A percentile compares a stretch with the other conserved stretches of the same genome.
These are phyloP conservation scores for Andricus quercusramuli DNA, from an alignment of 2,888 invertebrate genomes.

Conservation along the genomic window DNA sequence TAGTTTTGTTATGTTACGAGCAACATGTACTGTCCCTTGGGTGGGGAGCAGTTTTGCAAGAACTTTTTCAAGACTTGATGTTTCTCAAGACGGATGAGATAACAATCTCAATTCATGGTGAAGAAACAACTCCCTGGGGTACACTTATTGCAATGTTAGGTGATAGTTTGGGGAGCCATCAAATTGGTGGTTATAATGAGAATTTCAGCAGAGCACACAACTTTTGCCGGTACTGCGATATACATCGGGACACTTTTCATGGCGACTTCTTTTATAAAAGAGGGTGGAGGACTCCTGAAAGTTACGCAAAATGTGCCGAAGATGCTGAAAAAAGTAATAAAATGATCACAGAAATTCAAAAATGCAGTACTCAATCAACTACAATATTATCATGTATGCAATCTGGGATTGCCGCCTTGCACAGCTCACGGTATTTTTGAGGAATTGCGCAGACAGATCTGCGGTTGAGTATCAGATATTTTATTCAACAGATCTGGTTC, in stretches of 20 bases:
- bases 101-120: not conserved
- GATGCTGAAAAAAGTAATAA: too few species aligned
- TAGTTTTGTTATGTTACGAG: conserved; percentile 61
- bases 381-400: conserved; percentile 55
- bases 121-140: conserved; percentile 44
- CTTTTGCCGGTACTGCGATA: too few species aligned
- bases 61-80: conserved; percentile 56
- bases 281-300: too few species aligned
- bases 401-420: conserved; percentile 49
- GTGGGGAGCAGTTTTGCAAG: conserved; percentile 53
- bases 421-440: conserved; percentile 45
- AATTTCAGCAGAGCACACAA: not conserved
- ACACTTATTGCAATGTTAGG: conserved; percentile 49
- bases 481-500: not conserved
- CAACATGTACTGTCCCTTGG: conserved; percentile 58
- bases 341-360: too few species aligned
- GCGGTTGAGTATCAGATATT: conserved; percentile 37
- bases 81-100: conserved; percentile 55
- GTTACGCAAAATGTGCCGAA: too few species aligned
- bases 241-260: too few species aligned
- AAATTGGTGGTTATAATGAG: conserved; percentile 1
- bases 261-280: too few species aligned
- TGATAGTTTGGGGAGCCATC: conserved; percentile 3
- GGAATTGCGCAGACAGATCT: conserved; percentile 52
- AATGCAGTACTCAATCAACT: conserved; percentile 46